phyloP scores from a whole-genome alignment of 2,888 invertebrate genomes.

The Caradrina clavipalpis region DNA sequence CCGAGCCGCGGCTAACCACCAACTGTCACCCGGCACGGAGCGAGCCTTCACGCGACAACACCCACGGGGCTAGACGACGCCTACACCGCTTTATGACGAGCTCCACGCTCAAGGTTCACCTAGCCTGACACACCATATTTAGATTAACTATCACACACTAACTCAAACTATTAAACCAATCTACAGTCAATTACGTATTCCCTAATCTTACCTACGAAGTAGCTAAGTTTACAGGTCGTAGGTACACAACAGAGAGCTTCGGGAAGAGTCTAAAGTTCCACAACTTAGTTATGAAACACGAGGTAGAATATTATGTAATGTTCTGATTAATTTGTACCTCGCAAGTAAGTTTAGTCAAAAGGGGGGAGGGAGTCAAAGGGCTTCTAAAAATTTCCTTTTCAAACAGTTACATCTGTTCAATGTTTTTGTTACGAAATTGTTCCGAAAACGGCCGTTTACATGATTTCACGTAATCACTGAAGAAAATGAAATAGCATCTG shows the following conservation, averaged over 20 bases:
- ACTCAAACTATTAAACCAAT: slow-evolving; percentile 7
- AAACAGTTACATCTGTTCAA: slow-evolving; percentile 22
- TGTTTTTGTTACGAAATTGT: slow-evolving; percentile 29
- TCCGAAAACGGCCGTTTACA: slow-evolving; percentile 18
- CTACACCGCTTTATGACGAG: slow-evolving; percentile 42
- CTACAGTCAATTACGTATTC: not conserved
- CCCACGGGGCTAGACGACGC: slow-evolving; percentile 46
- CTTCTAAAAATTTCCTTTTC: slow-evolving; percentile 30
- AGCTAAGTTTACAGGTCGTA: slow-evolving; percentile 12
- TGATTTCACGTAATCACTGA: slow-evolving; percentile 1
- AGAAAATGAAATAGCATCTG: slow-evolving; percentile 4
- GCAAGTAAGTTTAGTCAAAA: slow-evolving; percentile 30
- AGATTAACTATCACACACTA: slow-evolving; percentile 1
- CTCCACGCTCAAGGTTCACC: slow-evolving; percentile 20
- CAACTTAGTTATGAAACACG: slow-evolving; percentile 50
- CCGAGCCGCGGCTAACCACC: slow-evolving; percentile 80
- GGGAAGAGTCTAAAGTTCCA: slow-evolving; percentile 49
- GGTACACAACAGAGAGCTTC: slow-evolving; percentile 33
- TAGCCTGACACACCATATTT: slow-evolving; percentile 18
- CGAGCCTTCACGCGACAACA: slow-evolving; percentile 47
- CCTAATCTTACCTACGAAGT: slow-evolving; percentile 10
- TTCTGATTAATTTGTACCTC: slow-evolving; percentile 26
- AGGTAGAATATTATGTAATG: slow-evolving; percentile 44
- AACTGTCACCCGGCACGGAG: slow-evolving; percentile 78
- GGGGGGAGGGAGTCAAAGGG: slow-evolving; percentile 12